Evolutionary conservation across 2,797 vertebrate genomes (phyloP).

Genomic region (Tolypeutes matacus): DNA sequence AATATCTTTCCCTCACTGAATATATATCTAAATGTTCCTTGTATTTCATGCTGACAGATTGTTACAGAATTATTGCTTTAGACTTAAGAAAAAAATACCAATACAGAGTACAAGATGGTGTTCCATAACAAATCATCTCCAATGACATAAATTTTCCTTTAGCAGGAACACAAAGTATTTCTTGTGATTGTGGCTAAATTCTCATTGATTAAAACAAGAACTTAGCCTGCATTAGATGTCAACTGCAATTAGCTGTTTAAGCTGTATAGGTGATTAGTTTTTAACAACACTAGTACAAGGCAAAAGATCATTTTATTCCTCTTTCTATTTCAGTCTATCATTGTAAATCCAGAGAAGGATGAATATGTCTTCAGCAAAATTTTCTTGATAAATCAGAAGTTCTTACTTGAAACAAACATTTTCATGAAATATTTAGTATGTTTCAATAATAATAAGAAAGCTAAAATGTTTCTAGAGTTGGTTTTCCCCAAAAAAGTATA

Average conservation of each 20-base stretch:
- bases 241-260: not conserved
- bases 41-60: not conserved
- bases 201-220: slow-evolving; percentile 17
- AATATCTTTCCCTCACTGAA: not conserved
- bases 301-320: not conserved
- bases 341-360: slow-evolving; percentile 39
- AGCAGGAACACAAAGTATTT: not conserved
- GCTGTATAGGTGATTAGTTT: not conserved
- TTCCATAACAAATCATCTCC: not conserved
- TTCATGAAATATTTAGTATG: not conserved
- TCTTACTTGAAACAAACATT: not conserved
- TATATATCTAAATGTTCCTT: not conserved
- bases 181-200: not conserved
- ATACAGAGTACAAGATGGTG: not conserved
- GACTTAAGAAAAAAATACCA: not conserved
- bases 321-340: not conserved
- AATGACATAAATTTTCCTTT: not conserved
- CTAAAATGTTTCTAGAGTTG: not conserved
- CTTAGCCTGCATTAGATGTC: not conserved
- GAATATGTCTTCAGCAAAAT: not conserved
- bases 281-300: not conserved
- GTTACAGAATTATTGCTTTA: not conserved
- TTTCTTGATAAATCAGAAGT: not conserved
- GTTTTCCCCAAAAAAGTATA: not conserved
- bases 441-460: not conserved